Base-by-base conservation (phyloP, 2,888 invertebrate species). In the Anthophora plumipes region DNA sequence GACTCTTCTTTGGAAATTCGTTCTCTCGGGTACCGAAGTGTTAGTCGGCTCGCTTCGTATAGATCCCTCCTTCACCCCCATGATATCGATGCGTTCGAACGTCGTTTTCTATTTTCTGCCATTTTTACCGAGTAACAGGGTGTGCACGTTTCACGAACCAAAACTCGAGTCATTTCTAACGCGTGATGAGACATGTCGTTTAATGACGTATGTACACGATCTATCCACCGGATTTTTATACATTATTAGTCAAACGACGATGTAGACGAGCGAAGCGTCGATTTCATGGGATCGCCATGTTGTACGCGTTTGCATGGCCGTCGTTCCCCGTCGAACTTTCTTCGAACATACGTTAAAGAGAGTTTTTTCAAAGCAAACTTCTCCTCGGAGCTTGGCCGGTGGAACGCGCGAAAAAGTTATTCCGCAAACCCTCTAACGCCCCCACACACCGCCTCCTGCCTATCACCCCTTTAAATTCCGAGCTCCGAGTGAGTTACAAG, bases 1-100 rank as follows among this genome's bases (percentile, higher is more conserved):
- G 82, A 50, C 78, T 73, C 77, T 57, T 72, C 78, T 78, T 80
- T 61, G 86, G 88, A 82, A 71, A 84, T 85, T 83, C 85, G 68
- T 8, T n/a, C 20, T 39, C 39, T 14, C 25, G 2, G 31, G 4
- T 4, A 31, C 2, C 31, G 31, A 4, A 31, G 31, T 3, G 31
- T n/a, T 3, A 31, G 31, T 31, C 20, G n/a, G 7, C 14, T 11
- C 6, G 31, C 41, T 7, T 22, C 67, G 20, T 14, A 4, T n/a
- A 31, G 67, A 52, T 61, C 50, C 48, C 11, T n/a, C n/a, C n/a
- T n/a, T n/a, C n/a, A n/a, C n/a, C n/a, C n/a, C n/a, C n/a, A n/a
- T 43, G 66, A 66, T 66, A 54, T 66, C 74, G 68, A 64, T 17
- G 48, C 46, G 25, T 52, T n/a, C 68, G 8, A 37, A 0, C 39